These are phyloP conservation scores for Cheilosia pagana DNA, from an alignment of 2,888 invertebrate genomes.

Conservation along the genomic window DNA sequence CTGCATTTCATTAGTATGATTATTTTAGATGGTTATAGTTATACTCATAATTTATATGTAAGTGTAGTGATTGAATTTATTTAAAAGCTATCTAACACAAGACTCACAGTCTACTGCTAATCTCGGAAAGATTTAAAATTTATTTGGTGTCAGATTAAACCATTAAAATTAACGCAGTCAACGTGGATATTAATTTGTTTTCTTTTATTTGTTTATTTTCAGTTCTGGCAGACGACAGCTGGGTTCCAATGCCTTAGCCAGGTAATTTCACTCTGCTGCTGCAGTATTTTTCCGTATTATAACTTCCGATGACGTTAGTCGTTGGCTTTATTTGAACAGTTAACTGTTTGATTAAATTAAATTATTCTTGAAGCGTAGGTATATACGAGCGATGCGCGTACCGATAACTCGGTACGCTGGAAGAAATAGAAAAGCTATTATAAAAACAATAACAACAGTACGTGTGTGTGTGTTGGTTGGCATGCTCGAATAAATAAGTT, in stretches of 20 bases:
- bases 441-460: slow-evolving; percentile 31
- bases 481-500: slow-evolving; percentile 67
- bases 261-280: slow-evolving; percentile 85
- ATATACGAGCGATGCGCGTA: slow-evolving; percentile 19
- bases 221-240: slow-evolving; percentile 92
- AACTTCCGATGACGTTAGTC: slow-evolving; percentile 52
- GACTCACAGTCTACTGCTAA: not conserved
- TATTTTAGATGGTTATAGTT: not conserved
- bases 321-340: slow-evolving; percentile 47
- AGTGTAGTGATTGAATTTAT: not conserved
- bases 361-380: slow-evolving; percentile 60
- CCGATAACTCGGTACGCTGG: slow-evolving; percentile 28
- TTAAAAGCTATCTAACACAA: not conserved
- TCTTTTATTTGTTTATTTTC: slow-evolving; percentile 82
- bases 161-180: not conserved
- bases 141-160: slow-evolving; percentile 17
- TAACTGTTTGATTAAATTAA: slow-evolving; percentile 61
- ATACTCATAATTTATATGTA: not conserved
- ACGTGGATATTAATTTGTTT: slow-evolving; percentile 27
- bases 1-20: too few relatives aligned
- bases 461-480: slow-evolving; percentile 29
- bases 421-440: slow-evolving; percentile 26
- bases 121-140: slow-evolving; percentile 15
- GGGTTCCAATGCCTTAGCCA: slow-evolving; percentile 94
- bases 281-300: not conserved